Base-by-base conservation (phyloP, 2,797 vertebrate species). In the Eleutherodactylus coqui region DNA sequence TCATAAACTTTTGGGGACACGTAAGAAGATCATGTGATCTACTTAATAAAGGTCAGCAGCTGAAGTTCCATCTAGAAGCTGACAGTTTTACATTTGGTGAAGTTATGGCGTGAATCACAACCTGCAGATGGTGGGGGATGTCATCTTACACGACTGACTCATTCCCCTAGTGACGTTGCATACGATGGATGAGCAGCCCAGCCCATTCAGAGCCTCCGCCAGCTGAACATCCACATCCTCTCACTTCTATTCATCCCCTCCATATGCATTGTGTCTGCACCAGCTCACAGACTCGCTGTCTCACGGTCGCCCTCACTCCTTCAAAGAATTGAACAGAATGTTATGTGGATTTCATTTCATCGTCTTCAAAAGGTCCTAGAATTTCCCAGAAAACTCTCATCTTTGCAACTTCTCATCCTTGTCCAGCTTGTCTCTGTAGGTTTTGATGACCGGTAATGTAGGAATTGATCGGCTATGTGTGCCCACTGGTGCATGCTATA, bases 31-130 rank as follows among this genome's bases (percentile, higher is more conserved):
- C 36, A 13, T n/a, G 36, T 70, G 67, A 70, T 41, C 5, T 70
- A n/a, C 19, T 41, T 16, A 41, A 41, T 70, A 43, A 41, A 70
- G 36, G 19, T 70, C 10, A 21, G 11, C n/a, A 75, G 73, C 45
- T 32, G 43, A 49, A 11, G 75, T 41, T 70, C 43, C 43, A n/a
- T 43, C 19, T 41, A 41, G 19, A 41, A 41, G 36, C 58, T 77
- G 49, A 36, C 29, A n/a, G 32, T 16, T 53, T 53, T 53, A n/a
- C 75, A 36, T 78, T 9, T n/a, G 41, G 36, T 45, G 19, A 64
- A 80, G 58, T n/a, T 45, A 45, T 80, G 19, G 21, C n/a, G 51
- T 87, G 86, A 84, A 45, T 87, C 86, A 87, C 14, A 36, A 11
- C 16, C 43, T 16, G 17, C 34, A 80, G 75, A 43, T 34, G 27